phyloP scores from a whole-genome alignment of 2,113 vertebrate species.

The Amphiprion ocellaris region DNA sequence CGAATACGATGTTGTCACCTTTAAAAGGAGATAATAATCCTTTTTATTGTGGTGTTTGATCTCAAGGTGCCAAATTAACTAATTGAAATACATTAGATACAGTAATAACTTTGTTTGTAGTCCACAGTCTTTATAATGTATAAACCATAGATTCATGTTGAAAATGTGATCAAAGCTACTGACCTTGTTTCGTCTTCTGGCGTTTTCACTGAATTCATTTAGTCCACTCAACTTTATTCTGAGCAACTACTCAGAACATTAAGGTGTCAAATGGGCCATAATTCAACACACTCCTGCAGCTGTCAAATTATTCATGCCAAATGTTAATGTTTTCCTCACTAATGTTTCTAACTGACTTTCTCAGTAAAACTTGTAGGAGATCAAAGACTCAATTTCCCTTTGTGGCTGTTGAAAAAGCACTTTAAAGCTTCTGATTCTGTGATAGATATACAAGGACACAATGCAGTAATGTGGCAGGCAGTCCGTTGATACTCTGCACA shows the following conservation, averaged over 20 bases:
- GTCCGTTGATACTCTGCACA: background rate
- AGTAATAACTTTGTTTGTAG: background rate
- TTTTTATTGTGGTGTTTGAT: background rate
- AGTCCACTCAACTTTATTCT: constrained; percentile 41
- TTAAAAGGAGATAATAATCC: background rate
- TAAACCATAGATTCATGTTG: background rate
- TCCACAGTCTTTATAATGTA: constrained; percentile 3
- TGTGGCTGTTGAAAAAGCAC: background rate
- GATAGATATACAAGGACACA: background rate
- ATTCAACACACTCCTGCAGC: constrained; percentile 61
- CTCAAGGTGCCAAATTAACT: background rate
- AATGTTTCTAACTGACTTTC: constrained; percentile 36
- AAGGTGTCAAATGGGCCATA: constrained; percentile 70
- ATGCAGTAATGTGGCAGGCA: background rate
- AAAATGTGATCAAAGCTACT: constrained; percentile 15
- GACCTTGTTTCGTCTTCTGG: constrained; percentile 16
- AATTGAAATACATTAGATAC: background rate
- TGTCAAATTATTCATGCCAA: constrained; percentile 69
- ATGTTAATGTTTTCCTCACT: constrained; percentile 54
- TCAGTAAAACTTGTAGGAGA: constrained; percentile 27
- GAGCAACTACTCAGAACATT: constrained; percentile 57
- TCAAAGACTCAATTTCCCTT: constrained; percentile 14
- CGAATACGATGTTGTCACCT: background rate
- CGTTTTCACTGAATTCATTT: constrained; percentile 27
- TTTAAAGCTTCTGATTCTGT: constrained; percentile 11